These are phyloP conservation scores for Amphiura filiformis DNA, from an alignment of 35 echinoderm and acorn worm species.

Conservation along the genomic window DNA sequence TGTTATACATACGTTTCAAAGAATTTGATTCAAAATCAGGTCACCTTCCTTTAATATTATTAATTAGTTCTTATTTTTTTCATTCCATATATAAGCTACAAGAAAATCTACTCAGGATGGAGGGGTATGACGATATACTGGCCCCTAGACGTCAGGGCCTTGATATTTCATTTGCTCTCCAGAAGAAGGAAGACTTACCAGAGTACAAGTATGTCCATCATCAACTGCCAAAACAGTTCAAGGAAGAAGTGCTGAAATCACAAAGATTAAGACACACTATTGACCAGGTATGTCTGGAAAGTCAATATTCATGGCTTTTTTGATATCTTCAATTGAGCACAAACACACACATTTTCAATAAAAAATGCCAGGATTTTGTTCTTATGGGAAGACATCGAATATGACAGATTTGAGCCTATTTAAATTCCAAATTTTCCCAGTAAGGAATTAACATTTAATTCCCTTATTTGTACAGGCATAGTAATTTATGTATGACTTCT, in stretches of 20 bases:
- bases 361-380: not conserved
- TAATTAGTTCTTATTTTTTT: too few species aligned
- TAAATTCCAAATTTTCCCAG: too few species aligned
- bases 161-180: slow-evolving; percentile 60
- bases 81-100: too few species aligned
- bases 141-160: slow-evolving; percentile 52
- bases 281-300: slow-evolving; percentile 80
- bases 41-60: too few species aligned
- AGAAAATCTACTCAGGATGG: not conserved
- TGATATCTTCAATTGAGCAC: too few species aligned
- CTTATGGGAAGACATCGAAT: not conserved
- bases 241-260: slow-evolving; percentile 64
- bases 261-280: slow-evolving; percentile 71
- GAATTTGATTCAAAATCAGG: too few species aligned
- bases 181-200: slow-evolving; percentile 55
- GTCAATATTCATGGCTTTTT: too few species aligned
- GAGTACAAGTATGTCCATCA: slow-evolving; percentile 80
- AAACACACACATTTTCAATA: not conserved
- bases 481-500: too few species aligned
- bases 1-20: too few species aligned
- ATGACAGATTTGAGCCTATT: too few species aligned
- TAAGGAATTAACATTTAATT: too few species aligned
- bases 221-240: slow-evolving; percentile 53
- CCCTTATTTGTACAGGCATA: too few species aligned
- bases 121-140: slow-evolving; percentile 82